phyloP scores from a whole-genome alignment of 64 coral and sea anemone genomes.

The Trachythela sp. region DNA sequence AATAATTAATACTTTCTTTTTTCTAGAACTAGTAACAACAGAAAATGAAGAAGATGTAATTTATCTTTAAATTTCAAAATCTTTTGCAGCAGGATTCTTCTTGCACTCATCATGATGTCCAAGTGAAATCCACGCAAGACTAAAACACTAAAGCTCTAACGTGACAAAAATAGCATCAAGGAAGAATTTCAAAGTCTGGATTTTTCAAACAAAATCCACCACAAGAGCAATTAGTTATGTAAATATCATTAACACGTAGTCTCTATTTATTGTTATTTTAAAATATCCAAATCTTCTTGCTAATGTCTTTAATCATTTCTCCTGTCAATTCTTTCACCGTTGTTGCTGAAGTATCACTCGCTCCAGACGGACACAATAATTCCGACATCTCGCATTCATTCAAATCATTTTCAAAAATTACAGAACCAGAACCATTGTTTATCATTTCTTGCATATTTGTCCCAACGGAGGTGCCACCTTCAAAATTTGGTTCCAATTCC shows the following conservation, averaged over 20 bases:
- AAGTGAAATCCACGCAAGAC: no score
- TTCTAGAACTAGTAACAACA: neutral
- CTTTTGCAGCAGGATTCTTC: no score
- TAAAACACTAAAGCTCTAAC: no score
- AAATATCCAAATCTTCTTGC: neutral
- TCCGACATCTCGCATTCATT: neutral
- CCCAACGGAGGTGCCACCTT: neutral
- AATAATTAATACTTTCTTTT: neutral
- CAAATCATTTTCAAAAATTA: neutral
- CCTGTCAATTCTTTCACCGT: neutral
- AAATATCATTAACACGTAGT: no score
- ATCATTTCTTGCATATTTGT: neutral
- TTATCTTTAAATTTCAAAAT: neutral
- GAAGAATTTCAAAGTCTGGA: no score
- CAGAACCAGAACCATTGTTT: neutral
- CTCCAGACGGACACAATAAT: neutral
- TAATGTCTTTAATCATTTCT: neutral
- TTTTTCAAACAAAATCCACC: no score
- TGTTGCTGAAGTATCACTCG: neutral
- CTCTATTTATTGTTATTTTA: neutral
- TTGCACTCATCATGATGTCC: no score
- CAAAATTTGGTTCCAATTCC: neutral
- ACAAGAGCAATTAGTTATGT: no score
- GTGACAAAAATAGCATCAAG: no score
- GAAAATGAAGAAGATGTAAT: neutral